A percentile compares a stretch with the other conserved stretches of the same genome.
Conservation (phyloP, 2,888 invertebrate genomes). For the Platynereis dumerilii region DNA sequence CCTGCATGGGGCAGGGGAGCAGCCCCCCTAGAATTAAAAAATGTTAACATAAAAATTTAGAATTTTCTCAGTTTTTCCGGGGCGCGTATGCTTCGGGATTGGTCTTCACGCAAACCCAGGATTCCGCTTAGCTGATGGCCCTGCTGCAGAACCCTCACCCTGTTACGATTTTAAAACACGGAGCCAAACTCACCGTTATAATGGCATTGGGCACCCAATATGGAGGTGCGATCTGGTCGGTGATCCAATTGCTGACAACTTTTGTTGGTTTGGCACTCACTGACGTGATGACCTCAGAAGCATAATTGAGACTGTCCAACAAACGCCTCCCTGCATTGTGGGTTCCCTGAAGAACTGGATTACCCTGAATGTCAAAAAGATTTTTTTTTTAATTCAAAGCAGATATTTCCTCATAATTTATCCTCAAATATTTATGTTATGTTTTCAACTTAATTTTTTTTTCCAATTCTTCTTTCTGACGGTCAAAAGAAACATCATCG, state of each 20-base stretch:
- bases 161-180: no score
- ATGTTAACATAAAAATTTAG: no score
- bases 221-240: slow-evolving; percentile 78
- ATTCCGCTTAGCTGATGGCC: no score
- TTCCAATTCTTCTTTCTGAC: neutral
- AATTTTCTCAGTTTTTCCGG: no score
- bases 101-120: no score
- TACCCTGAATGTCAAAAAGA: slow-evolving; percentile 46
- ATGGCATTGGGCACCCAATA: slow-evolving; percentile 83
- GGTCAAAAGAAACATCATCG: no score
- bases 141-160: no score
- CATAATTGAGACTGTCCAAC: slow-evolving; percentile 71
- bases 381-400: neutral
- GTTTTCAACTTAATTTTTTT: neutral
- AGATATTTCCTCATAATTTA: neutral
- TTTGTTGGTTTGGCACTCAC: slow-evolving; percentile 77
- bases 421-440: no score
- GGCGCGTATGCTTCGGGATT: no score
- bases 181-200: slow-evolving; percentile 72
- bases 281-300: slow-evolving; percentile 71
- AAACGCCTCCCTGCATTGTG: slow-evolving; percentile 73
- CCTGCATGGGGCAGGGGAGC: no score
- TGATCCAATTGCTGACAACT: slow-evolving; percentile 75
- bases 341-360: slow-evolving; percentile 56
- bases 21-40: no score